Evolutionary conservation across 2,113 vertebrate genomes (phyloP).

Genomic region (Phylloscopus trochilus): DNA sequence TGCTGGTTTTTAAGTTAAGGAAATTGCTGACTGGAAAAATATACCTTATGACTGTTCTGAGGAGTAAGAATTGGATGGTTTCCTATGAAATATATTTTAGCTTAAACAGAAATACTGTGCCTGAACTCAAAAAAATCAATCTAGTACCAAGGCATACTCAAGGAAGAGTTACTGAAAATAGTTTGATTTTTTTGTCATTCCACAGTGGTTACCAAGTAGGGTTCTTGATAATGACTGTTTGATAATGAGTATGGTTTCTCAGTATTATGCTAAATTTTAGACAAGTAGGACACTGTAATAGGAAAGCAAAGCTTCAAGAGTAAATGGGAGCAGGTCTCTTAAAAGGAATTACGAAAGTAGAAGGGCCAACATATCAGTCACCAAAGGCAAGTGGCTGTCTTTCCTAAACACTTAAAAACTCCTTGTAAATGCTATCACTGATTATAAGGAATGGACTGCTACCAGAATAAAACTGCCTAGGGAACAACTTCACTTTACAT

Average conservation of each 20-base stretch:
- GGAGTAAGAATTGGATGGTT: background rate
- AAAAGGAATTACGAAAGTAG: background rate
- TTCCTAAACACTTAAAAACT: conserved; percentile 14
- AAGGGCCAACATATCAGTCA: background rate
- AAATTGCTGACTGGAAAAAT: background rate
- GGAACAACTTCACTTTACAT: conserved; percentile 17
- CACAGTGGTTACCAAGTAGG: background rate
- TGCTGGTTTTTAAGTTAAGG: background rate
- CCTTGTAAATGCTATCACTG: conserved; percentile 19
- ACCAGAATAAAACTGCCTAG: conserved; percentile 17
- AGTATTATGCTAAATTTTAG: background rate
- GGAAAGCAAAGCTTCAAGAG: background rate
- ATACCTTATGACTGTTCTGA: background rate
- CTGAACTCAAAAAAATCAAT: background rate
- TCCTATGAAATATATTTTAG: background rate
- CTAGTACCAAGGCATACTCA: background rate
- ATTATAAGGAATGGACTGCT: background rate
- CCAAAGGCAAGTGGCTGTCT: background rate
- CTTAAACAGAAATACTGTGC: background rate
- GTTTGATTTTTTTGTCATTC: background rate
- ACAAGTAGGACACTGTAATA: background rate
- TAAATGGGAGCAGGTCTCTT: background rate
- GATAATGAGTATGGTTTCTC: background rate
- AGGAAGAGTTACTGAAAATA: background rate
- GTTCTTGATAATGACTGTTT: background rate